Evolutionary conservation across 2,113 vertebrate species (phyloP).

Genomic region (Gracilinanus agilis): DNA sequence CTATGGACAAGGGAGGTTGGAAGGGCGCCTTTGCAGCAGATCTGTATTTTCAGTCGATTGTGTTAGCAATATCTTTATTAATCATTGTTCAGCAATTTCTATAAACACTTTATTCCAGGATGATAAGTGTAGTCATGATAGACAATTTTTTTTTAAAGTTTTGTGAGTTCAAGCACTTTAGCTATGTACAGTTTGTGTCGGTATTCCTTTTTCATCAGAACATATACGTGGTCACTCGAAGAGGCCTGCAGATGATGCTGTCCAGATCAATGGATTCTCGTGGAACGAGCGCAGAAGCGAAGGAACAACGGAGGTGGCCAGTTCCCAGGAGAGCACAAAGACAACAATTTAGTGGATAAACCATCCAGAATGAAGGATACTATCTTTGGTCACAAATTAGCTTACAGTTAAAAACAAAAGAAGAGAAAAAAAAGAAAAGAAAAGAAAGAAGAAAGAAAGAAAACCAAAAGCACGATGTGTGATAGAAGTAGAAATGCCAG

Average conservation of each 20-base stretch:
- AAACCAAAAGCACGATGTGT: slow-evolving; percentile 75
- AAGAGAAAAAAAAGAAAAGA: slow-evolving; percentile 70
- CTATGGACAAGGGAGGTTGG: slow-evolving; percentile 59
- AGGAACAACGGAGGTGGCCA: slow-evolving; percentile 70
- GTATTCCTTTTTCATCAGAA: slow-evolving; percentile 62
- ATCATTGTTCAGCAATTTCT: slow-evolving; percentile 60
- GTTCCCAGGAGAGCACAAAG: slow-evolving; percentile 77
- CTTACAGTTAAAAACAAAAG: slow-evolving; percentile 80
- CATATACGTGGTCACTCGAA: slow-evolving; percentile 84
- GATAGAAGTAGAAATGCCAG: slow-evolving; percentile 75
- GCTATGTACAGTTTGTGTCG: slow-evolving; percentile 84
- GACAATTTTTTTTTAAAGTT: slow-evolving; percentile 84
- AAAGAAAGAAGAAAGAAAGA: slow-evolving; percentile 70
- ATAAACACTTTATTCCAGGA: slow-evolving; percentile 71
- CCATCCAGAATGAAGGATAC: slow-evolving; percentile 84
- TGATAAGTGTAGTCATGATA: slow-evolving; percentile 73
- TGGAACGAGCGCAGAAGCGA: slow-evolving; percentile 78
- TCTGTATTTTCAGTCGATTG: slow-evolving; percentile 59
- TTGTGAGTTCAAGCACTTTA: slow-evolving; percentile 79
- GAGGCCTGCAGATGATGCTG: slow-evolving; percentile 87
- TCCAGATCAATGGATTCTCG: slow-evolving; percentile 59
- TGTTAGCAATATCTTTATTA: slow-evolving; percentile 47
- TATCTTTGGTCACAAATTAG: slow-evolving; percentile 97
- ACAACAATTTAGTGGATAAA: slow-evolving; percentile 78
- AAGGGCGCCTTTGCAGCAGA: slow-evolving; percentile 68